Percentiles rank a stretch among this genome's conserved stretches.
These are phyloP conservation scores for Crotalus viridis DNA, from an alignment of 2,113 vertebrate genomes.

Conservation along the genomic window DNA sequence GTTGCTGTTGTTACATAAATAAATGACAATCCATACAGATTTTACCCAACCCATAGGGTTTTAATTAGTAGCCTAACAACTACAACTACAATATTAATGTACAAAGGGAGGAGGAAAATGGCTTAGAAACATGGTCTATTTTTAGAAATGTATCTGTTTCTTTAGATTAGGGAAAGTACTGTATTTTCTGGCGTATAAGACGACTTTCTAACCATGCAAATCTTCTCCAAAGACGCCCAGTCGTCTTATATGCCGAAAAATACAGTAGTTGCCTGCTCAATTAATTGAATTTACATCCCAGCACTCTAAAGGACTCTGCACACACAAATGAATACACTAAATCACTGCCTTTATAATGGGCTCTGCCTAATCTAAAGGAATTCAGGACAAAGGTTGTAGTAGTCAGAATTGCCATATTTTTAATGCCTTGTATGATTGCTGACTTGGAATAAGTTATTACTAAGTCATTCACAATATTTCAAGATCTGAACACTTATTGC, in stretches of 20 bases:
- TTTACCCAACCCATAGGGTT: not conserved
- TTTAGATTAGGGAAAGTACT: not conserved
- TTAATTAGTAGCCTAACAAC: not conserved
- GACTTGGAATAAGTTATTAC: accelerated
- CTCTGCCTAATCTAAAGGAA: not conserved
- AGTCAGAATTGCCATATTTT: accelerated
- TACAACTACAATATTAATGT: not conserved
- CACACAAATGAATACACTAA: not conserved
- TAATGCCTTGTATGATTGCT: accelerated
- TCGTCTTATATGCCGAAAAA: no score
- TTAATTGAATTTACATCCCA: not conserved
- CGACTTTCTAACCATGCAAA: no score
- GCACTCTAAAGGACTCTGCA: not conserved
- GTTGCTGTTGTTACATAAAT: not conserved
- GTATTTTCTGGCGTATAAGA: no score
- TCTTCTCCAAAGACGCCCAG: no score
- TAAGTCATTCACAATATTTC: not conserved
- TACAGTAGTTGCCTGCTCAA: not conserved
- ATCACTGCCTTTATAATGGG: not conserved
- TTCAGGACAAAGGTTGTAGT: slow-evolving; percentile 4
- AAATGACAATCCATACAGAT: not conserved
- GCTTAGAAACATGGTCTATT: not conserved
- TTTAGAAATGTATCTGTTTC: not conserved
- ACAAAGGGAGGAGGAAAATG: not conserved
- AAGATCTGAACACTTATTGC: not conserved